Percentiles rank a stretch among this genome's conserved stretches.
Conservation (phyloP, 2,888 invertebrate species). For the Elegia similella region DNA sequence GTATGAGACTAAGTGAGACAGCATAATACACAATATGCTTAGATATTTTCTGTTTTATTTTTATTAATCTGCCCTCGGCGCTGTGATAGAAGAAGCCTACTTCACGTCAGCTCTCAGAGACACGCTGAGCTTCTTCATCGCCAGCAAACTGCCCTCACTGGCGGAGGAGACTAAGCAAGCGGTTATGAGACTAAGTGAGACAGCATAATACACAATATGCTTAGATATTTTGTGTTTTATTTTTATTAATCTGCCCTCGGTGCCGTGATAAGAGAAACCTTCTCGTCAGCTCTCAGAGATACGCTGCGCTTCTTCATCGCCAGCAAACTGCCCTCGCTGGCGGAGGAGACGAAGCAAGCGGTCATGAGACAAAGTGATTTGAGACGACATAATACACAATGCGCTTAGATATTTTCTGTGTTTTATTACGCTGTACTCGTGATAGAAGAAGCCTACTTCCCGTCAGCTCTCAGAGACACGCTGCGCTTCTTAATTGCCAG, state of each 20-base stretch:
- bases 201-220: neutral
- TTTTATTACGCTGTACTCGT: conserved; percentile 25
- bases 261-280: conserved; percentile 38
- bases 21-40: conserved; percentile 2
- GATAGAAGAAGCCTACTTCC: conserved; percentile 49
- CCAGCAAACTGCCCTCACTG: conserved; percentile 39
- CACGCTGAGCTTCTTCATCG: conserved; percentile 56
- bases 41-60: neutral
- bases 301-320: conserved; percentile 57
- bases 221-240: conserved; percentile 1
- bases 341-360: conserved; percentile 30
- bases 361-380: conserved; percentile 33
- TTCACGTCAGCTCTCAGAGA: conserved; percentile 57
- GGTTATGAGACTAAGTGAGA: conserved; percentile 31
- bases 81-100: conserved; percentile 37
- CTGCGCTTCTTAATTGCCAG: conserved; percentile 52
- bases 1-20: conserved; percentile 32
- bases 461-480: conserved; percentile 53
- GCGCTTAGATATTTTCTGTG: neutral
- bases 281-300: conserved; percentile 54
- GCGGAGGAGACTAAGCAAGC: conserved; percentile 31
- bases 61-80: conserved; percentile 78
- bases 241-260: conserved; percentile 79
- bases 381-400: neutral
- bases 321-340: conserved; percentile 38